Evolutionary conservation across 2,797 vertebrate species (phyloP).

Genomic region (Esox lucius): DNA sequence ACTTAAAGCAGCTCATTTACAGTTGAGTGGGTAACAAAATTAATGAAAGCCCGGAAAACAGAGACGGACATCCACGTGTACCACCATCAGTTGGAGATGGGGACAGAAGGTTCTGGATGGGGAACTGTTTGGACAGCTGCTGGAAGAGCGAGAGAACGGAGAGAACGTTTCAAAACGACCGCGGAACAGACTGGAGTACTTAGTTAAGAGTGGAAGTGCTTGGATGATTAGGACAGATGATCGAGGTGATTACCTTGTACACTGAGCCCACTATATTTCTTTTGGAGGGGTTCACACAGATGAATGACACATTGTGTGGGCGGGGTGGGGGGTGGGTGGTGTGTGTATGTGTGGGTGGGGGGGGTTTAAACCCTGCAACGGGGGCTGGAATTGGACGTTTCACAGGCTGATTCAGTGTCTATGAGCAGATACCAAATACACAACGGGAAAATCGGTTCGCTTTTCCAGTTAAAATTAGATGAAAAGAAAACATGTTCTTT

Average conservation of each 20-base stretch:
- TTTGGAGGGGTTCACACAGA: conserved; percentile 65
- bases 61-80: background rate
- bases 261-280: conserved; percentile 71
- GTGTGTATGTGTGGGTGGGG: no score
- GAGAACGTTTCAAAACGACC: conserved; percentile 78
- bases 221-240: conserved; percentile 86
- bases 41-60: conserved; percentile 51
- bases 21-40: conserved; percentile 29
- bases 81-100: background rate
- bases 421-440: background rate
- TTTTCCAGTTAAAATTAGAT: no score
- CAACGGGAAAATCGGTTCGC: no score
- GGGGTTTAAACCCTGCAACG: no score
- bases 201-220: conserved; percentile 27
- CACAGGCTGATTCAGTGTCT: background rate
- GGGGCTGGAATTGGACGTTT: background rate
- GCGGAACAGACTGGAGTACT: conserved; percentile 71
- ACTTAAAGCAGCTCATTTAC: conserved; percentile 16
- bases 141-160: conserved; percentile 54
- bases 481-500: background rate
- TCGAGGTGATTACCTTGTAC: conserved; percentile 77
- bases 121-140: conserved; percentile 66
- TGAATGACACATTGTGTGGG: background rate
- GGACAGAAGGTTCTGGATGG: conserved; percentile 28
- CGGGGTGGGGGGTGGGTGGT: no score